Conservation (phyloP, 2,888 invertebrate genomes). For the Augiades crinisus region DNA sequence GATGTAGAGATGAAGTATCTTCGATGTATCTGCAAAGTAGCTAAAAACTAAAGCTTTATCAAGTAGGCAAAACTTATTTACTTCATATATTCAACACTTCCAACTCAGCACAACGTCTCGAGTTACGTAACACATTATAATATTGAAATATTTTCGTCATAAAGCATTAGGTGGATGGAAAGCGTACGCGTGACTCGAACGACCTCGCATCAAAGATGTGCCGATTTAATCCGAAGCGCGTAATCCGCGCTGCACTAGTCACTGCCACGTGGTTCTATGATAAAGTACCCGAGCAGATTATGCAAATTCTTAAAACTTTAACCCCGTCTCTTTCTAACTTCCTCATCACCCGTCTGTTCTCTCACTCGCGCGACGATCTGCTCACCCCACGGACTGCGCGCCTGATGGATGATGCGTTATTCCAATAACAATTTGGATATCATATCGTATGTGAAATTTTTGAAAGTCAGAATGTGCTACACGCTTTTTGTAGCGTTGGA, state of each 20-base stretch:
- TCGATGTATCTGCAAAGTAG: too few species aligned
- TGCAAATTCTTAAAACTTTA: constrained; percentile 77
- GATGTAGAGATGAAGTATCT: too few species aligned
- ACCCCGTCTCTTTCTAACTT: constrained; percentile 51
- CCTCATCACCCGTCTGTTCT: constrained; percentile 39
- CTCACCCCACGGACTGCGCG: constrained; percentile 69
- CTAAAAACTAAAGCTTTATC: too few species aligned
- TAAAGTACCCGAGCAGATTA: constrained; percentile 79
- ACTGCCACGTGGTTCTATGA: constrained; percentile 81
- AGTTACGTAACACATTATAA: constrained; percentile 2
- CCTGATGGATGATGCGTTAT: constrained; percentile 81
- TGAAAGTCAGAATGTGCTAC: constrained; percentile 53
- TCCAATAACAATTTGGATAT: constrained; percentile 80
- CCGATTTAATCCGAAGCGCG: constrained; percentile 66
- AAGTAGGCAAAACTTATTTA: too few species aligned
- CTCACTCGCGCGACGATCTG: constrained; percentile 52
- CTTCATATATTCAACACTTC: too few species aligned
- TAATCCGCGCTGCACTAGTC: constrained; percentile 80
- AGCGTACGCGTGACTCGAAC: constrained; percentile 45
- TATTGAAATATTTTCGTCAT: constrained; percentile 25
- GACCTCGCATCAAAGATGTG: constrained; percentile 48
- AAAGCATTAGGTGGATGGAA: constrained; percentile 19
- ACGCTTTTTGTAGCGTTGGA: constrained; percentile 30
- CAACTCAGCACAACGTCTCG: constrained; percentile 5
- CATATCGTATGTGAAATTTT: constrained; percentile 75